Evolutionary conservation across 2,113 vertebrate genomes (phyloP).

Genomic region (Prinia subflava): DNA sequence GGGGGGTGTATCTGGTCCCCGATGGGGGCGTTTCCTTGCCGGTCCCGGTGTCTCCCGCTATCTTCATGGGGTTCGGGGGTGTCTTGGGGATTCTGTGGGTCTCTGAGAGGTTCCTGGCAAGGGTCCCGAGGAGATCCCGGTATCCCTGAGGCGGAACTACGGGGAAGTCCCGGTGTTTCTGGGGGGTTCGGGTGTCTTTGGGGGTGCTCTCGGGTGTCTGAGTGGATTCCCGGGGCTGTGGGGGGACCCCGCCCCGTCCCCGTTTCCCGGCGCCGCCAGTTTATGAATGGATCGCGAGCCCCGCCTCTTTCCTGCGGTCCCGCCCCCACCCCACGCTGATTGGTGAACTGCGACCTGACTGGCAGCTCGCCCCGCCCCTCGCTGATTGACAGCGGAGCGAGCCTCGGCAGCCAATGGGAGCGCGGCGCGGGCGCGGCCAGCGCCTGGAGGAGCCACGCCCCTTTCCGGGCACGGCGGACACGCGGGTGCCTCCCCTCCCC

Average conservation of each 20-base stretch:
- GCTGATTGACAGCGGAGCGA: neutral
- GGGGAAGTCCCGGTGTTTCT: too few species aligned
- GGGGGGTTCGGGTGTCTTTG: neutral
- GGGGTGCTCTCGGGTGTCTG: too few species aligned
- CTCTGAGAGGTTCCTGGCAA: too few species aligned
- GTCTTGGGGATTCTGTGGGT: neutral
- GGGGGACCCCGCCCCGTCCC: fast-evolving
- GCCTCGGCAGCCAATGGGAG: neutral
- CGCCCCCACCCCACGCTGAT: neutral
- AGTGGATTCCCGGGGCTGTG: too few species aligned
- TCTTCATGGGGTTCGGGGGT: too few species aligned
- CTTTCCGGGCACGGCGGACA: fast-evolving
- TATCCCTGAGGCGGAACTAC: neutral
- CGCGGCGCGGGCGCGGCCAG: neutral
- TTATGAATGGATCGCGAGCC: neutral
- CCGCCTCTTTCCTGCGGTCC: neutral
- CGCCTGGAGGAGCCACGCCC: fast-evolving
- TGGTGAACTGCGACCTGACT: fast-evolving
- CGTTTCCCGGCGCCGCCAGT: neutral
- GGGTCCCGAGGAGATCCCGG: neutral
- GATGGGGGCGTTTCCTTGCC: too few species aligned
- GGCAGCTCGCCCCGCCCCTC: neutral
- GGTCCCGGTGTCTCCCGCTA: too few species aligned
- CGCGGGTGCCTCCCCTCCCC: neutral
- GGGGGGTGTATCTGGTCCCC: too few species aligned